Base-by-base conservation (phyloP, 2,797 vertebrate genomes). In the Leucoraja ocellata region DNA sequence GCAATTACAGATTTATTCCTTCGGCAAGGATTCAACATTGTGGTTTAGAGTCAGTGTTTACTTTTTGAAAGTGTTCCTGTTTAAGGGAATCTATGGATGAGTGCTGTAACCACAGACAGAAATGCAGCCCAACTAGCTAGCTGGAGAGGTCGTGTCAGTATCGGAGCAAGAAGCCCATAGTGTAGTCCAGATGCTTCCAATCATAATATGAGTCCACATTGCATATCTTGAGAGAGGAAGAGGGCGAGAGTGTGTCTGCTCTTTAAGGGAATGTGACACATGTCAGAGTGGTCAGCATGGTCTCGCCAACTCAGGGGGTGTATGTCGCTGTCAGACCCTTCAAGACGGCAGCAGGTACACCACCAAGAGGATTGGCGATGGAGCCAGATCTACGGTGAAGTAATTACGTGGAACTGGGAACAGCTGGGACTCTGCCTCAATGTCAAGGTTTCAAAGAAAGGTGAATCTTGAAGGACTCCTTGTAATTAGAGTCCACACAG, bases 391-490 rank as follows among this genome's bases (percentile, higher is more conserved):
- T 92, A 54, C 76, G 54, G 28, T 71, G 39, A 92, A 58, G n/a
- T 92, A 74, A 92, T 92, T 92, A 92, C 23, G 54, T 36, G 25
- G 71, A 54, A 23, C 71, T 92, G 13, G 11, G 39, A 76, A 76
- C 90, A 92, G 90, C 90, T 92, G 90, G 73, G 71, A 58, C 90
- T 21, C 23, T 73, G 36, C 46, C 25, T 54, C 23, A 76, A 74
- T 74, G 71, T 28, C 23, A 54, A 91, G 90, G 23, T 13, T 92
- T 92, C 54, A 92, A n/a, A 74, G 32, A 68, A 6, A n/a, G 23
- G 39, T 14, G 54, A 54, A 71, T 92, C 73, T 92, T 54, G 39
- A 92, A 92, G 71, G 90, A n/a, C 73, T 74, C 14, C 90, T 91
- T 74, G 2, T 9, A 91, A 36, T 76, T 25, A 92, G 21, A 76